Conservation (phyloP, 1,140 invertebrate genomes). For the Caenorhabditis remanei region DNA sequence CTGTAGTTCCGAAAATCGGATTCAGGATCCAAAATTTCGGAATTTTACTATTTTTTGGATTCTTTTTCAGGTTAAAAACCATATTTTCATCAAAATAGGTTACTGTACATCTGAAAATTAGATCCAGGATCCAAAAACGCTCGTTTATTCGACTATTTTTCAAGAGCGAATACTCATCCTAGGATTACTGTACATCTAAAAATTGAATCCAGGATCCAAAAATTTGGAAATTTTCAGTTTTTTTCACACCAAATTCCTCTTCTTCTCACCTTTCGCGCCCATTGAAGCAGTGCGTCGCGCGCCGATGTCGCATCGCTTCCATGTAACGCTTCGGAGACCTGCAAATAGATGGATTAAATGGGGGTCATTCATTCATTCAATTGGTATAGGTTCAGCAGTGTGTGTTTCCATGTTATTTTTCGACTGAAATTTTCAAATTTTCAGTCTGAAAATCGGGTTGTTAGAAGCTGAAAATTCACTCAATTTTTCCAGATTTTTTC, state of each 20-base stretch:
- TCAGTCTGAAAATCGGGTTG: no score
- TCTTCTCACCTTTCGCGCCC: conserved; percentile 87
- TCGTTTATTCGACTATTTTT: no score
- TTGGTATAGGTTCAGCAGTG: no score
- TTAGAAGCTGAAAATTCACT: no score
- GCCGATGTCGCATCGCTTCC: conserved; percentile 87
- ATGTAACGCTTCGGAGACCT: conserved; percentile 98
- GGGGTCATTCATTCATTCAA: neutral
- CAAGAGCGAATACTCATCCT: no score
- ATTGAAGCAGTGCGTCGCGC: conserved; percentile 92
- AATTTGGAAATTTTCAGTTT: no score
- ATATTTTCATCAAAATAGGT: neutral
- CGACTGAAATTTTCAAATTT: no score
- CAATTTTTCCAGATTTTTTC: no score
- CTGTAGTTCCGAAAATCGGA: neutral
- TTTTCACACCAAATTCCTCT: no score
- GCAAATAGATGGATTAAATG: conserved; percentile 77
- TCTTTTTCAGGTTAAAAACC: neutral
- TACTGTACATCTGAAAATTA: neutral
- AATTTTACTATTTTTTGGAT: conserved; percentile 53
- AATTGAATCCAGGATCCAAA: neutral
- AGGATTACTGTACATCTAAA: no score
- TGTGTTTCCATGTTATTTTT: no score
- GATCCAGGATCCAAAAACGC: neutral
- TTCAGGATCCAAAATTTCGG: no score